Base-by-base conservation (phyloP, 2,888 invertebrate species). In the Neelides folsomi region DNA sequence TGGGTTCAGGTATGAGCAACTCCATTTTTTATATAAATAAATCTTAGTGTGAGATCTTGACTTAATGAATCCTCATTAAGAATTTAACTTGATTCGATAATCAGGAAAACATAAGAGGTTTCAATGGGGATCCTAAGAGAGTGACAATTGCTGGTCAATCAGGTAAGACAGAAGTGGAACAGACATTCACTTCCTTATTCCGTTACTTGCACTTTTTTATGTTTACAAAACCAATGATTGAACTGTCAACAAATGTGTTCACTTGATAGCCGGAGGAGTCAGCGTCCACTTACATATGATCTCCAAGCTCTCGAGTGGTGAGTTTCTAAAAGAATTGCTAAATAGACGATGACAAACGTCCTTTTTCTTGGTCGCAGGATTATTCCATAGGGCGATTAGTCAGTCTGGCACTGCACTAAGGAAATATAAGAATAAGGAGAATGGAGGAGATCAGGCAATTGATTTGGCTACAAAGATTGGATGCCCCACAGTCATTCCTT, bases 351-450 rank as follows among this genome's bases (percentile, higher is more conserved):
- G 18, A 13, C 12, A 46, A 13, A n/a, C 3, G 16, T 7, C 2
- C 4, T 16, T 13, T 36, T 19, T 34, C 8, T 35, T 34, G 9
- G 19, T 3, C 42, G 15, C 12, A 52, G 52, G 52, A 4, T 15
- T 52, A 19, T 48, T 52, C 20, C 20, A 48, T 10, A 49, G 41
- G 18, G 52, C 41, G 27, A 47, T 52, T 39, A 27, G 27, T 10
- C 52, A 52, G 35, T 44, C 44, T 41, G 52, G 52, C 12, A 48
- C 41, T 39, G 52, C 48, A 2, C 18, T 47, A 9, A 47, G 48
- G 18, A 48, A 43, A 16, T 49, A 48, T n/a, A 41, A 35, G 8
- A 37, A 41, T 2, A 48, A 42, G 9, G 37, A 37, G 2, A 16
- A 48, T 44, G 38, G 15, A 34, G 20, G 27, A 12, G 42, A 18